Evolutionary conservation across 2,797 vertebrate genomes (phyloP).

Genomic region (Anas georgica): DNA sequence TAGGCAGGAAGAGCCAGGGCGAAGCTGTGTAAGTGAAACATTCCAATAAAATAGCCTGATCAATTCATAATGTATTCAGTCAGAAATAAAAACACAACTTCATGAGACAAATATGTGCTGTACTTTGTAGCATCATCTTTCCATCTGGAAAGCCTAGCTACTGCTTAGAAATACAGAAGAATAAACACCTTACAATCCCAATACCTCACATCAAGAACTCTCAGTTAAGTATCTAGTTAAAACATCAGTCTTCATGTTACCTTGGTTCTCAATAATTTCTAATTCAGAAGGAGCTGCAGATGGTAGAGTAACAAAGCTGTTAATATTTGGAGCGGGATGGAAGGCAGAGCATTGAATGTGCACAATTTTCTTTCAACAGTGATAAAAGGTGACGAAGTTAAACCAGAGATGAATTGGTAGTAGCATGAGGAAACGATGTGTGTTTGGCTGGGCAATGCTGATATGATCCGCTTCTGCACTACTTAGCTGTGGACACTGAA

Average conservation of each 20-base stretch:
- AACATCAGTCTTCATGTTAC: neutral
- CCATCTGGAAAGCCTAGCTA: conserved; percentile 8
- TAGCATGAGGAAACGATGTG: neutral
- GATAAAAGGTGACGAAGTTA: neutral
- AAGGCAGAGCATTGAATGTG: neutral
- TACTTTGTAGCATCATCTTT: neutral
- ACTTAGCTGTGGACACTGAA: neutral
- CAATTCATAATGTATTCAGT: conserved; percentile 16
- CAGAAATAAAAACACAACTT: neutral
- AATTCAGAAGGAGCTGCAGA: accelerated
- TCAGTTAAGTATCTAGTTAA: neutral
- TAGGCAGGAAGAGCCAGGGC: neutral
- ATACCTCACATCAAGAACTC: neutral
- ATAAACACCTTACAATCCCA: neutral
- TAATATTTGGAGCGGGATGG: neutral
- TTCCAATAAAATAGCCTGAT: conserved; percentile 9
- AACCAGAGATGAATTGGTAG: neutral
- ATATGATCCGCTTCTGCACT: neutral
- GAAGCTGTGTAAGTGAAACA: neutral
- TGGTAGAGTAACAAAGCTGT: neutral
- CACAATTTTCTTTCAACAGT: neutral
- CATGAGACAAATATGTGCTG: neutral
- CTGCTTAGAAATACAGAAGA: neutral
- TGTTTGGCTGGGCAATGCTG: neutral
- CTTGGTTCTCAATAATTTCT: neutral